These are phyloP conservation scores for Drosophila barbarae DNA, from an alignment of 2,888 invertebrate species.

Conservation along the genomic window DNA sequence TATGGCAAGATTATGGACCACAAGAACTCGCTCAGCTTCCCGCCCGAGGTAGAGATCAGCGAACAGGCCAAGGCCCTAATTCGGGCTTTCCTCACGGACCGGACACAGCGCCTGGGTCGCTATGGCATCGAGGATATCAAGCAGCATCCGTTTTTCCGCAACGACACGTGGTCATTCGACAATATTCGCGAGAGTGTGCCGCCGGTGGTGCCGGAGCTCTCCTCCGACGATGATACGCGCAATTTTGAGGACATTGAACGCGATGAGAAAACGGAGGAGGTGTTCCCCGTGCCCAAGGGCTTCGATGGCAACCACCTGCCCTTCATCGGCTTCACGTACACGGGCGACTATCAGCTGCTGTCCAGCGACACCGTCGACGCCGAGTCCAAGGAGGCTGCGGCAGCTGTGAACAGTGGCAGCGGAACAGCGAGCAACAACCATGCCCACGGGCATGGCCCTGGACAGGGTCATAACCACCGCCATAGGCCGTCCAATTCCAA, in stretches of 20 bases:
- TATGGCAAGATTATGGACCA: conserved; percentile 99
- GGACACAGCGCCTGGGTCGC: conserved; percentile 91
- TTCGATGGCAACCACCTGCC: conserved; percentile 99
- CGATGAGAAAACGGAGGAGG: conserved; percentile 94
- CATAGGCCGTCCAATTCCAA: conserved; percentile 81
- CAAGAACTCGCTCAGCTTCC: conserved; percentile 96
- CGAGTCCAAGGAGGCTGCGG: conserved; percentile 82
- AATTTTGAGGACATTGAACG: conserved; percentile 99
- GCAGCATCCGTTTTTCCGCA: conserved; percentile 95
- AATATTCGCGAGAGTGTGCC: conserved; percentile 96
- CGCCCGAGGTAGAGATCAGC: conserved; percentile 96
- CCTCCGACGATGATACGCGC: conserved; percentile 97
- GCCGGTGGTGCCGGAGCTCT: conserved; percentile 97
- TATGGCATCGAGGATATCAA: conserved; percentile 97
- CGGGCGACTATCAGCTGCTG: conserved; percentile 91
- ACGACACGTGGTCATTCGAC: conserved; percentile 98
- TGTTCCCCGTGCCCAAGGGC: conserved; percentile 97
- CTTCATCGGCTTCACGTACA: conserved; percentile 99
- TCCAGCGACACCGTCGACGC: conserved; percentile 84
- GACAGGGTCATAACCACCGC: conserved; percentile 75
- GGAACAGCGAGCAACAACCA: conserved; percentile 64
- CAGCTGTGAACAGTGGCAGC: conserved; percentile 68
- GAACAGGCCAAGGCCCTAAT: conserved; percentile 93
- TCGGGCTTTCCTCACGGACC: conserved; percentile 95
- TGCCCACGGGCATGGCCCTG: conserved; percentile 12